Evolutionary conservation across 2,888 invertebrate species (phyloP).

Genomic region (Dyspetes luteomarginatus): DNA sequence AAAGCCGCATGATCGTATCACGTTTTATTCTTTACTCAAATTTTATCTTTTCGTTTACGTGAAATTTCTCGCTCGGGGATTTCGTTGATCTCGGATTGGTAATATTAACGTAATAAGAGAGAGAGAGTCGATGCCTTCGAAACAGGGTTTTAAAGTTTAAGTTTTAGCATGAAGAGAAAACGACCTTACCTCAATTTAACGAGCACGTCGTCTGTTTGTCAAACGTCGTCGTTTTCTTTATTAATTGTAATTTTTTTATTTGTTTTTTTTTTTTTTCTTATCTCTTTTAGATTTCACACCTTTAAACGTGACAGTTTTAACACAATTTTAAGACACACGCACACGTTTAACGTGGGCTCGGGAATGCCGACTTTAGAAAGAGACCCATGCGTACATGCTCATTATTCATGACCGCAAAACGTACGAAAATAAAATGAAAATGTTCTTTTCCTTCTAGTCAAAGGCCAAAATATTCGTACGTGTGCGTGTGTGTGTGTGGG

Average conservation of each 20-base stretch:
- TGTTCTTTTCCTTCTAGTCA: conserved; percentile 65
- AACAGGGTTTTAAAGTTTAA: conserved; percentile 66
- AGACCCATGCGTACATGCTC: conserved; percentile 4
- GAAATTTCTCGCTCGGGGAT: not conserved
- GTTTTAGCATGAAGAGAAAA: conserved; percentile 39
- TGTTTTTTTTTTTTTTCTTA: conserved; percentile 5
- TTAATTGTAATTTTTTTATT: too few relatives aligned
- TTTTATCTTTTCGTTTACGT: not conserved
- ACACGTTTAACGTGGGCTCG: not conserved
- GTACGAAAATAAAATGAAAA: conserved; percentile 35
- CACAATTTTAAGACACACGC: conserved; percentile 2
- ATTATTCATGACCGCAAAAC: conserved; percentile 37
- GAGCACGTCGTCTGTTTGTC: conserved; percentile 23
- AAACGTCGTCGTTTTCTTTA: conserved; percentile 11
- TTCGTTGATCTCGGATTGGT: too few relatives aligned
- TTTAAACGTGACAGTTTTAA: conserved; percentile 12
- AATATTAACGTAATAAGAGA: too few relatives aligned
- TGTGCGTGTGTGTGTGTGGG: not conserved
- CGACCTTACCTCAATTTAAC: conserved; percentile 49
- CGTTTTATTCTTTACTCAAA: not conserved
- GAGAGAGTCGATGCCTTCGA: conserved; percentile 35
- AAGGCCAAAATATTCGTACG: conserved; percentile 40
- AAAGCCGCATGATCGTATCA: conserved; percentile 71
- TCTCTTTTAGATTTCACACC: conserved; percentile 23
- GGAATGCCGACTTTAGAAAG: conserved; percentile 1